Evolutionary conservation across 2,113 vertebrate genomes (phyloP), one percentile per base, ranked within the genome.

Genomic region (Calidris pygmaea): DNA sequence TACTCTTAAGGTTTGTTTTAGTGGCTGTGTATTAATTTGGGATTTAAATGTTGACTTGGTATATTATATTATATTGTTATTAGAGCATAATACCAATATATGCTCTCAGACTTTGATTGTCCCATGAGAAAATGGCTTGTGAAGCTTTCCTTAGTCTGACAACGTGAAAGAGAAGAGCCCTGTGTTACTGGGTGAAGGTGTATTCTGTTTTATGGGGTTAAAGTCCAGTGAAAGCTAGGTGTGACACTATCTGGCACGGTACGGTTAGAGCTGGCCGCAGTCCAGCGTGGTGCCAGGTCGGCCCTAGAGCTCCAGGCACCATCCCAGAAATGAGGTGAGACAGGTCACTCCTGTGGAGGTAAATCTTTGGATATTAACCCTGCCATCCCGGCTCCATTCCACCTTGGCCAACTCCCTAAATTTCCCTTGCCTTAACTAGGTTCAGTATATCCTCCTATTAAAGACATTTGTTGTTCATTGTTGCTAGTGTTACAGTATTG

Each of bases 221-320:
- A 92, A 75, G 59, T 63, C 82, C 14, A 62, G 62, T 0, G 4
- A 66, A 66, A 12, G 11, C 23, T 14, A 24, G n/a, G n/a, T 74
- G 56, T 50, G 71, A 59, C 55, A 10, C 21, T n/a, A 7, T 67
- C 85, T 56, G 48, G 37, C 73, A 13, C 63, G 3, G 34, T 29
- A 20, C 12, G 4, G 16, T 35, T 19, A 27, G 83, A n/a, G 58
- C 4, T 87, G 90, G 70, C 62, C 1, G 1, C 37, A 24, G 65
- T 7, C 67, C 66, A 45, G 18, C 1, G 0, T 34, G 84, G 65
- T 66, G 41, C 80, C 18, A 32, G 10, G 37, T 7, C 1, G 1
- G 76, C 58, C 48, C 13, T 11, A 14, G 53, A 65, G 41, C 48
- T 92, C 53, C 78, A 47, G 45, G 32, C 19, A 72, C 41, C 27